A percentile compares a stretch with the other conserved stretches of the same genome.
Conservation (phyloP, 2,888 invertebrate species). For the Platycheirus albimanus region DNA sequence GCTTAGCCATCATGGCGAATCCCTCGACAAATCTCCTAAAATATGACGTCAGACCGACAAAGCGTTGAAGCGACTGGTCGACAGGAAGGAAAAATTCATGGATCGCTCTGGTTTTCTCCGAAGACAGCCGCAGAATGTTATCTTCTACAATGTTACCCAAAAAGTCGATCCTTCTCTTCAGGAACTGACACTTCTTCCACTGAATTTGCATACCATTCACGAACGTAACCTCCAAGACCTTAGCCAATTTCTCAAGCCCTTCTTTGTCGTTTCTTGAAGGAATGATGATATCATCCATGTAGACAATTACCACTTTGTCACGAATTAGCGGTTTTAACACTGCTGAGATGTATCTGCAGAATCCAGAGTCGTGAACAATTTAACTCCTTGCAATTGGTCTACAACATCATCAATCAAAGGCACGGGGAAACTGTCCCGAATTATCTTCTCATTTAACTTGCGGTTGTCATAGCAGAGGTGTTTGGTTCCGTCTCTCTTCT, state of each 20-base stretch:
- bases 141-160: conserved; percentile 58
- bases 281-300: conserved; percentile 70
- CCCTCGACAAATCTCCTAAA: no score
- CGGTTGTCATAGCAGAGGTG: conserved; percentile 71
- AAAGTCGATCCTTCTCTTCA: conserved; percentile 48
- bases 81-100: background rate
- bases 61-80: conserved; percentile 1
- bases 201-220: conserved; percentile 41
- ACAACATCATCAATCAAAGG: conserved; percentile 65
- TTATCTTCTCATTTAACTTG: conserved; percentile 59
- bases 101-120: conserved; percentile 31
- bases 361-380: conserved; percentile 73
- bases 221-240: conserved; percentile 50
- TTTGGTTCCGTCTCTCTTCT: conserved; percentile 62
- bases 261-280: conserved; percentile 51
- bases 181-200: conserved; percentile 67
- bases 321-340: conserved; percentile 56
- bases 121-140: conserved; percentile 34
- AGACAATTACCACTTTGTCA: conserved; percentile 44
- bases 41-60: conserved; percentile 30
- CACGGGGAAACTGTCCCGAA: conserved; percentile 71
- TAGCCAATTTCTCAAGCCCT: conserved; percentile 30
- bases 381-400: conserved; percentile 59
- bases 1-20: no score
- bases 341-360: conserved; percentile 57